phyloP scores from a whole-genome alignment of 2,113 vertebrate species.

The Varanus komodoensis region DNA sequence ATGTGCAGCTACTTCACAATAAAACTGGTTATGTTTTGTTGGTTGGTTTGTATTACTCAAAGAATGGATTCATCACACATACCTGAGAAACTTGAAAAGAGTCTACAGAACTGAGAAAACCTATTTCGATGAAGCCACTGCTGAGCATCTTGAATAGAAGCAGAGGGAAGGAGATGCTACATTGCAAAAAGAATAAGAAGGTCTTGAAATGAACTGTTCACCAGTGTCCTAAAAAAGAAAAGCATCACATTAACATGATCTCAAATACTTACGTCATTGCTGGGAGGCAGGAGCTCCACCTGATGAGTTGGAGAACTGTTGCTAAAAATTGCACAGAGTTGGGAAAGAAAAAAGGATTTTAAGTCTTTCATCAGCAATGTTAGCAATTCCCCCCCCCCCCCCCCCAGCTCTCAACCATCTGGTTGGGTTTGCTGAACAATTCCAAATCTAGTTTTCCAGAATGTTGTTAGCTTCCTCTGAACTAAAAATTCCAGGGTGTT shows the following conservation, averaged over 20 bases:
- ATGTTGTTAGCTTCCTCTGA: not conserved
- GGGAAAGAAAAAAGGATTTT: slow-evolving; percentile 58
- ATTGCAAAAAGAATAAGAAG: slow-evolving; percentile 85
- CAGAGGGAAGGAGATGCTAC: slow-evolving; percentile 90
- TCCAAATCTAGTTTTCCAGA: slow-evolving; percentile 3
- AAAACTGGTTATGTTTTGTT: not conserved
- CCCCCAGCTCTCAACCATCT: slow-evolving; percentile 11
- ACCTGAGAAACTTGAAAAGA: slow-evolving; percentile 95
- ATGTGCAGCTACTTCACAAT: not conserved
- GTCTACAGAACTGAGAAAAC: slow-evolving; percentile 91
- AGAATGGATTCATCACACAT: slow-evolving; percentile 46
- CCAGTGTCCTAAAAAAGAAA: slow-evolving; percentile 76
- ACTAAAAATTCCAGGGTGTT: not conserved
- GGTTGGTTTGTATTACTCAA: not conserved
- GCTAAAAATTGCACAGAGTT: slow-evolving; percentile 75
- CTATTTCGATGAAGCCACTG: slow-evolving; percentile 92
- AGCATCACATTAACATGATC: slow-evolving; percentile 70
- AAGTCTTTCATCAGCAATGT: slow-evolving; percentile 41
- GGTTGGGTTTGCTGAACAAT: not conserved
- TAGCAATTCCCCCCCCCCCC: not conserved
- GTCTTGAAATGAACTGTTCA: slow-evolving; percentile 78
- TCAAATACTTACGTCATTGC: slow-evolving; percentile 89
- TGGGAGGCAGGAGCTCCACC: slow-evolving; percentile 82
- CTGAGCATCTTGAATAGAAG: slow-evolving; percentile 90
- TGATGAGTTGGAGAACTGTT: slow-evolving; percentile 89